Conservation (phyloP, 2,113 vertebrate genomes). For the Bufo bufo region DNA sequence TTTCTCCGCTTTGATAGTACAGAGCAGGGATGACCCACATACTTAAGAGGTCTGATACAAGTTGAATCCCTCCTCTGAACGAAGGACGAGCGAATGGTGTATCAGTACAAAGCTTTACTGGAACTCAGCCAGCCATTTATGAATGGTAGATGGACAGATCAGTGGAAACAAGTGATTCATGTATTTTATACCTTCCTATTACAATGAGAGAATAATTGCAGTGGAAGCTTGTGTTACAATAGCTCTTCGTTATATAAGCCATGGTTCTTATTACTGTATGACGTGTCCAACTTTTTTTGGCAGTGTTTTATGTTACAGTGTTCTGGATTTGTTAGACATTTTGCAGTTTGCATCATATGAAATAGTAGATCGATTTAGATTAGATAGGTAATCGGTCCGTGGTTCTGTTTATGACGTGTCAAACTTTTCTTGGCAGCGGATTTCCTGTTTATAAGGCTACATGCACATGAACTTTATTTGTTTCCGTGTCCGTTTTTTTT, state of each 20-base stretch:
- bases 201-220: background rate
- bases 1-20: slow-evolving; percentile 27
- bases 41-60: background rate
- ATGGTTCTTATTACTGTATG: background rate
- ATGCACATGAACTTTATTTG: no score
- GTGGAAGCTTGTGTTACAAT: background rate
- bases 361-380: background rate
- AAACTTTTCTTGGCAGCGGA: no score
- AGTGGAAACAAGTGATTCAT: background rate
- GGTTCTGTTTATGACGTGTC: background rate
- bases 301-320: background rate
- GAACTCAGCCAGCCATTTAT: background rate
- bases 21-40: background rate
- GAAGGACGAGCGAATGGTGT: no score
- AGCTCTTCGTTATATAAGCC: background rate
- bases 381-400: background rate
- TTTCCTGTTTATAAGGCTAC: background rate
- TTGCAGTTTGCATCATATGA: background rate
- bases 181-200: background rate
- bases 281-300: background rate
- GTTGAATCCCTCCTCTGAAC: background rate
- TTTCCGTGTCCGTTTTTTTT: no score
- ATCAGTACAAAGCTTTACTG: background rate
- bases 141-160: background rate
- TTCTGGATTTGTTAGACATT: background rate